Evolutionary conservation across 2,113 vertebrate species (phyloP).

Genomic region (Rattus rattus): DNA sequence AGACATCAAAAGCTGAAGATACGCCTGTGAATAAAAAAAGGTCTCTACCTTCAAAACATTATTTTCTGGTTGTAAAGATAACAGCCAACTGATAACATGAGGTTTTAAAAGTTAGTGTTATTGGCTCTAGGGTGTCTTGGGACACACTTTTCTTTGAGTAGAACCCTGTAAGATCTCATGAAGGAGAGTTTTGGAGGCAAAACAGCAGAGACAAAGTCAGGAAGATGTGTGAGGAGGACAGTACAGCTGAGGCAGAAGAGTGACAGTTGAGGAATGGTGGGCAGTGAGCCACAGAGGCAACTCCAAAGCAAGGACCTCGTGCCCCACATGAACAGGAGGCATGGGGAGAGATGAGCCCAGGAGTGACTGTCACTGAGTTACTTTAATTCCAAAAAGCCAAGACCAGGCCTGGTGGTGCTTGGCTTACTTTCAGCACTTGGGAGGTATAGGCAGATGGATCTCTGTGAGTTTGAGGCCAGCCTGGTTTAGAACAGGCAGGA

Average conservation of each 20-base stretch:
- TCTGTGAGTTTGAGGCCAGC: not conserved
- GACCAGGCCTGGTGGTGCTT: not conserved
- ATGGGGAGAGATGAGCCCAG: not conserved
- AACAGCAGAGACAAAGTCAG: not conserved
- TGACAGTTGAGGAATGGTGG: accelerated
- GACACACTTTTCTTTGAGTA: not conserved
- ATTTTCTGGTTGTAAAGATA: slow-evolving; percentile 6
- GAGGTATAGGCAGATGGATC: not conserved
- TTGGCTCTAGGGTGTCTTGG: not conserved
- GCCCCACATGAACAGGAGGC: not conserved
- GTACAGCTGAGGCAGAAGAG: not conserved
- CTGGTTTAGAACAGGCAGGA: not conserved
- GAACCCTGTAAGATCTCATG: not conserved
- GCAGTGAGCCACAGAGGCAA: not conserved
- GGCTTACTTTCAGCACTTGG: not conserved
- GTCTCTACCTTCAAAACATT: not conserved
- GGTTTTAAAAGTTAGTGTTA: not conserved
- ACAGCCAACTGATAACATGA: slow-evolving; percentile 15
- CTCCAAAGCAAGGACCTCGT: not conserved
- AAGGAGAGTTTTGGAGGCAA: not conserved
- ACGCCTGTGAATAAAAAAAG: not conserved
- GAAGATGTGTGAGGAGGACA: not conserved
- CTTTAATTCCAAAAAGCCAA: not conserved
- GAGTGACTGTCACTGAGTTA: not conserved
- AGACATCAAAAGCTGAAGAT: not conserved